Percentiles rank a stretch among this genome's conserved stretches.
Conservation (phyloP, 2,113 vertebrate species). For the Onychorhynchus coronatus region DNA sequence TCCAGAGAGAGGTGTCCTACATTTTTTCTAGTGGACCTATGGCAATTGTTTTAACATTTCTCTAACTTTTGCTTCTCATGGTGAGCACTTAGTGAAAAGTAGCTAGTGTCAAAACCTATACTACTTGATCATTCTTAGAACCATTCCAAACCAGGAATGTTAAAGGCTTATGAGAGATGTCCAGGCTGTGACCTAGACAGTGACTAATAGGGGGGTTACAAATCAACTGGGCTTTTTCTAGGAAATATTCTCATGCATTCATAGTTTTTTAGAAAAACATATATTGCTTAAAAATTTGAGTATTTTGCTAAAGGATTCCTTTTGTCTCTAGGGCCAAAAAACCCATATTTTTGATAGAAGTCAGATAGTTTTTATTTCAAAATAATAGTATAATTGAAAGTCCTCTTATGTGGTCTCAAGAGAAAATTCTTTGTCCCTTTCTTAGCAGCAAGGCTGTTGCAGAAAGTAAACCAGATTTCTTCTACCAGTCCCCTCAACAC, state of each 20-base stretch:
- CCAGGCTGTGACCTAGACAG: neutral
- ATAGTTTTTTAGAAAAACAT: neutral
- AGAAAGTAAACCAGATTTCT: neutral
- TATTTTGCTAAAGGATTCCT: neutral
- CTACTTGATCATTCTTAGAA: conserved; percentile 12
- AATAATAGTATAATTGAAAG: neutral
- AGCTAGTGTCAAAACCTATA: neutral
- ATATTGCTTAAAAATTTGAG: neutral
- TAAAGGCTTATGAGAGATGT: neutral
- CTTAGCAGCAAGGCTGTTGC: neutral
- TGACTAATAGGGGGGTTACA: neutral
- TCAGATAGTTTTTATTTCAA: neutral
- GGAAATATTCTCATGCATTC: neutral
- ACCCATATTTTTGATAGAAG: neutral
- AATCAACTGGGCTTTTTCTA: neutral
- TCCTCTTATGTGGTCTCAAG: neutral
- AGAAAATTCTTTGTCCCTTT: neutral
- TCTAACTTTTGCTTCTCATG: conserved; percentile 40
- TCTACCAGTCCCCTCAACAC: neutral
- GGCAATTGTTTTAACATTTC: conserved; percentile 45
- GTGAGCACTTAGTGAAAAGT: conserved; percentile 23
- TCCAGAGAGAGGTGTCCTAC: neutral
- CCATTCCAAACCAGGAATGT: conserved; percentile 15
- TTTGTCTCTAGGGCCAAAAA: neutral
- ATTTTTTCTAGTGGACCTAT: conserved; percentile 31